These are phyloP conservation scores for Dryococelus australis DNA, from an alignment of 2,888 invertebrate genomes.

Conservation along the genomic window DNA sequence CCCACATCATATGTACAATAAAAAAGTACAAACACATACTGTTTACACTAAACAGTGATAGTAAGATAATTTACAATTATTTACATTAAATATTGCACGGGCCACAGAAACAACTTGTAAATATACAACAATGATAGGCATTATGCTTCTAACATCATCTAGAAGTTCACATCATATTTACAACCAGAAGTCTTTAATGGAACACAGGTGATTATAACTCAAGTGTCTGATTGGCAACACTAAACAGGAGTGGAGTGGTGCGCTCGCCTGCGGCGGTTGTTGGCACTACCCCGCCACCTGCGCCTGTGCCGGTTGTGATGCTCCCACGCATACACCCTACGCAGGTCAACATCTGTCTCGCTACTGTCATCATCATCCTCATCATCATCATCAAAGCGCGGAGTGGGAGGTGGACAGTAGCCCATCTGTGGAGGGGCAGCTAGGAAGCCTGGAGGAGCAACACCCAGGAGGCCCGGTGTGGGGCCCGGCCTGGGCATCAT, in stretches of 20 bases:
- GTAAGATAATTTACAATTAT: background rate
- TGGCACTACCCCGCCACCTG: background rate
- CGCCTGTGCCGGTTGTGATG: background rate
- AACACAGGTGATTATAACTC: background rate
- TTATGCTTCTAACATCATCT: background rate
- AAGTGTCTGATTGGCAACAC: background rate
- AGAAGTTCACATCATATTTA: background rate
- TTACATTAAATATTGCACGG: background rate
- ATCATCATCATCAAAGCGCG: constrained; percentile 32
- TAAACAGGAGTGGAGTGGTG: background rate
- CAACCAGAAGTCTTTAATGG: too few relatives aligned
- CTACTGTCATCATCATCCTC: constrained; percentile 6
- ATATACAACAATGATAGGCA: background rate
- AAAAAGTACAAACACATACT: background rate
- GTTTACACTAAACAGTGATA: background rate
- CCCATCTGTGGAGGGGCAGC: background rate
- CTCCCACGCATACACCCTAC: constrained; percentile 33
- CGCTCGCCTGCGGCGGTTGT: constrained; percentile 1
- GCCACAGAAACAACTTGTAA: background rate
- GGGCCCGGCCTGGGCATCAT: constrained; percentile 31
- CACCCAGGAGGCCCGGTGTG: constrained; percentile 34
- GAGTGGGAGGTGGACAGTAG: constrained; percentile 29
- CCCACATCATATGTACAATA: background rate
- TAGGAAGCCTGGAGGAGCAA: constrained; percentile 30
- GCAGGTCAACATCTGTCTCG: constrained; percentile 34